These are phyloP conservation scores for Erethizon dorsatum DNA, from an alignment of 2,797 vertebrate species.

Conservation along the genomic window DNA sequence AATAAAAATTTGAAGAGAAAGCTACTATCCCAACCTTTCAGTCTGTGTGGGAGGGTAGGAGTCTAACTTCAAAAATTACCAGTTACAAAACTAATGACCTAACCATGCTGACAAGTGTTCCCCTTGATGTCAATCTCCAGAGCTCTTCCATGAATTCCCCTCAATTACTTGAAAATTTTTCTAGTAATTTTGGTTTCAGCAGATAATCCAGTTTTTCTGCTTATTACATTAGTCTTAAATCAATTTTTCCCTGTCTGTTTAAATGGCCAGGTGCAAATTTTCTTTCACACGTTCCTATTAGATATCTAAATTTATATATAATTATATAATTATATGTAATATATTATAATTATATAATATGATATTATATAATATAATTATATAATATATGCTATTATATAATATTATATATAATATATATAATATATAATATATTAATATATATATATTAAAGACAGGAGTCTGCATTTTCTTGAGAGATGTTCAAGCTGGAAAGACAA, in stretches of 20 bases:
- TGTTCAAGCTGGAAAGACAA: background rate
- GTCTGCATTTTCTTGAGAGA: background rate
- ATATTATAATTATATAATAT: no score
- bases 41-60: background rate
- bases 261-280: background rate
- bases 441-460: rapidly evolving
- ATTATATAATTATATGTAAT: no score
- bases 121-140: background rate
- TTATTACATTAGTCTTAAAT: background rate
- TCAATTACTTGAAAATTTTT: background rate
- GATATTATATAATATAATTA: no score
- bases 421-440: no score
- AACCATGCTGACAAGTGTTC: background rate
- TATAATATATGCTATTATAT: no score
- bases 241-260: background rate
- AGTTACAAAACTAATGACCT: background rate
- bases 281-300: background rate
- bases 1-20: background rate
- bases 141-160: background rate
- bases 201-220: background rate
- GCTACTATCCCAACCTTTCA: background rate
- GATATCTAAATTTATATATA: background rate
- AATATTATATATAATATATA: no score
- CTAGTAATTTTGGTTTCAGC: background rate
- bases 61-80: background rate